Conservation (phyloP, 2,888 invertebrate species). For the Altica lythri region DNA sequence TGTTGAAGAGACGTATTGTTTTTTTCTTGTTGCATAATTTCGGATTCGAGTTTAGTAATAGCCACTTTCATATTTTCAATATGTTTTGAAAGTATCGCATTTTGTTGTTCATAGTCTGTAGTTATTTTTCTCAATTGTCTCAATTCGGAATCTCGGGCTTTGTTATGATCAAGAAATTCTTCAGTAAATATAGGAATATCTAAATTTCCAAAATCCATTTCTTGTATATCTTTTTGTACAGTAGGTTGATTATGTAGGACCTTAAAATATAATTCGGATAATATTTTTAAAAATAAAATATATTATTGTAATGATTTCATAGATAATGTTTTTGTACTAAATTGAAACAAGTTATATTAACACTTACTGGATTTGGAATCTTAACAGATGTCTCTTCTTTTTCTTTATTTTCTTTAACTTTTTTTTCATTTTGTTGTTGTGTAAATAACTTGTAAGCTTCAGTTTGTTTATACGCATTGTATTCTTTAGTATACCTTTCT, state of each 20-base stretch:
- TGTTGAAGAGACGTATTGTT: conserved; percentile 79
- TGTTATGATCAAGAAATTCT: conserved; percentile 96
- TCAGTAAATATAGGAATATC: conserved; percentile 97
- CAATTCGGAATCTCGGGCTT: conserved; percentile 87
- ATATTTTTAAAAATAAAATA: conserved; percentile 1
- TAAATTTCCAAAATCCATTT: conserved; percentile 59
- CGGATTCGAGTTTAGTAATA: conserved; percentile 81
- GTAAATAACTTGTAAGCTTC: conserved; percentile 82
- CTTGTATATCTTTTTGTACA: conserved; percentile 43
- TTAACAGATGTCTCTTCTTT: conserved; percentile 34
- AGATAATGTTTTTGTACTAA: neutral
- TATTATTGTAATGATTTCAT: neutral
- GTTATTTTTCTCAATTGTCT: conserved; percentile 88
- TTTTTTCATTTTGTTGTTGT: conserved; percentile 62
- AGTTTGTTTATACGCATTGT: conserved; percentile 86
- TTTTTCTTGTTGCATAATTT: conserved; percentile 82
- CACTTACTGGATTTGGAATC: conserved; percentile 26
- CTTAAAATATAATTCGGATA: conserved; percentile 18
- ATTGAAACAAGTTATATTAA: neutral
- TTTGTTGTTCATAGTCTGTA: conserved; percentile 88
- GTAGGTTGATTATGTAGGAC: conserved; percentile 35
- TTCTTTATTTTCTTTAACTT: conserved; percentile 52
- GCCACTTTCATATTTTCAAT: conserved; percentile 92
- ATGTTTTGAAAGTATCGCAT: conserved; percentile 91
- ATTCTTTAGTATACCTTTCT: conserved; percentile 82